Evolutionary conservation across 2,888 invertebrate species (phyloP).

Genomic region (Antitype chi): DNA sequence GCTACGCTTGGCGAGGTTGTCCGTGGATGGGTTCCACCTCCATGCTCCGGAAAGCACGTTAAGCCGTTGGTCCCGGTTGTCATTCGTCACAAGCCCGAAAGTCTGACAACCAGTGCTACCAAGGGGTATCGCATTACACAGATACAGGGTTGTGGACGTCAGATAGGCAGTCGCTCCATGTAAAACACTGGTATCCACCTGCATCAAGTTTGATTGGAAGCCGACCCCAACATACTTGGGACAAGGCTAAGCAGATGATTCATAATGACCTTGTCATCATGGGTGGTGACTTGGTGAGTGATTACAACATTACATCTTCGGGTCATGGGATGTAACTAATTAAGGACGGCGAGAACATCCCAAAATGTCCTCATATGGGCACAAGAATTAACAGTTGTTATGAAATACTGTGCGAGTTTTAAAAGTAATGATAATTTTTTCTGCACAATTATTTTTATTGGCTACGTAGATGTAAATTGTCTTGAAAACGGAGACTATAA

Average conservation of each 20-base stretch:
- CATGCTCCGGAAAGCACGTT: background rate
- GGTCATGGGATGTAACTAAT: conserved; percentile 48
- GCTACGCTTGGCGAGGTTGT: background rate
- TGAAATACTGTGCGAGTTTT: conserved; percentile 9
- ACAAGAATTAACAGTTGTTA: conserved; percentile 23
- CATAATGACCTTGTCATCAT: conserved; percentile 34
- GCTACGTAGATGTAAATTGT: conserved; percentile 1
- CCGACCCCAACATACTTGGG: background rate
- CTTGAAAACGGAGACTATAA: conserved; percentile 19
- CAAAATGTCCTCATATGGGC: conserved; percentile 20
- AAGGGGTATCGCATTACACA: background rate
- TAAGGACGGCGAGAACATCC: conserved; percentile 42
- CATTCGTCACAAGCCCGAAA: background rate
- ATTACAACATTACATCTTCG: conserved; percentile 23
- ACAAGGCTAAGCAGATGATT: background rate
- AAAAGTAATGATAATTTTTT: conserved; percentile 12
- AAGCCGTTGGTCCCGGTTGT: too few species aligned
- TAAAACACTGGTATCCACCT: background rate
- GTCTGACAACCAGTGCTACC: background rate
- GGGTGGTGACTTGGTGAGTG: conserved; percentile 12
- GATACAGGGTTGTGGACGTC: background rate
- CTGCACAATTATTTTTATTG: conserved; percentile 1
- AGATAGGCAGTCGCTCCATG: background rate
- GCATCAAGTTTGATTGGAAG: background rate
- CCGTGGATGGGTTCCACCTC: too few species aligned